phyloP scores from a whole-genome alignment of 2,888 invertebrate species.

The Trachelus troglodyta region DNA sequence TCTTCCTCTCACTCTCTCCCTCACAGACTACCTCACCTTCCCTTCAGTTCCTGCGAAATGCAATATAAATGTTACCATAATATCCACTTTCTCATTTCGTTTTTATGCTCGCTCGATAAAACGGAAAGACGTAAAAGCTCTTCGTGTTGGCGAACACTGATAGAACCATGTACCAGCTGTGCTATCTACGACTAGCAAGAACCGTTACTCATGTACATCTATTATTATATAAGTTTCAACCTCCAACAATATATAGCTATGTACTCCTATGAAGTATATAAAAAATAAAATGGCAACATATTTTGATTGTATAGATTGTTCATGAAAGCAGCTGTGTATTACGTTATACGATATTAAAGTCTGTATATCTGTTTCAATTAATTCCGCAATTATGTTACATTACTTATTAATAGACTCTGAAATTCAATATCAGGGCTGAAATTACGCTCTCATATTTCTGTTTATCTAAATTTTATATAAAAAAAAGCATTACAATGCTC shows the following conservation, averaged over 20 bases:
- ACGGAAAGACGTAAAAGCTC: slow-evolving; percentile 12
- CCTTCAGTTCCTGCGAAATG: slow-evolving; percentile 17
- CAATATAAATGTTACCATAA: slow-evolving; percentile 39
- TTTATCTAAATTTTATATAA: not conserved
- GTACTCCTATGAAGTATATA: not conserved
- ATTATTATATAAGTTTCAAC: not conserved
- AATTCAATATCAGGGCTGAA: not conserved
- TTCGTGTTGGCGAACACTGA: not conserved
- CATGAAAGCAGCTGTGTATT: not conserved
- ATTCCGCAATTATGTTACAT: not conserved
- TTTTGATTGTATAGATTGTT: not conserved
- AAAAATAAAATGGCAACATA: not conserved
- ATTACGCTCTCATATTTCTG: not conserved
- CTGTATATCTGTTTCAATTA: not conserved
- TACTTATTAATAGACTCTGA: not conserved
- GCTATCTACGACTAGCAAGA: not conserved
- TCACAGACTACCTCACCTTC: slow-evolving; percentile 15
- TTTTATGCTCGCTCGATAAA: slow-evolving; percentile 30
- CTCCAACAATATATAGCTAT: not conserved
- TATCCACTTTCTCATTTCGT: slow-evolving; percentile 37
- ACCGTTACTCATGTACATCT: not conserved
- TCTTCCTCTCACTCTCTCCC: slow-evolving; percentile 9
- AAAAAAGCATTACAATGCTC: too few relatives aligned
- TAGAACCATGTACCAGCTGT: not conserved
- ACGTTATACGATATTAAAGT: not conserved